These are phyloP conservation scores for Herpetotheres cachinnans DNA, from an alignment of 2,113 vertebrate species.

Conservation along the genomic window DNA sequence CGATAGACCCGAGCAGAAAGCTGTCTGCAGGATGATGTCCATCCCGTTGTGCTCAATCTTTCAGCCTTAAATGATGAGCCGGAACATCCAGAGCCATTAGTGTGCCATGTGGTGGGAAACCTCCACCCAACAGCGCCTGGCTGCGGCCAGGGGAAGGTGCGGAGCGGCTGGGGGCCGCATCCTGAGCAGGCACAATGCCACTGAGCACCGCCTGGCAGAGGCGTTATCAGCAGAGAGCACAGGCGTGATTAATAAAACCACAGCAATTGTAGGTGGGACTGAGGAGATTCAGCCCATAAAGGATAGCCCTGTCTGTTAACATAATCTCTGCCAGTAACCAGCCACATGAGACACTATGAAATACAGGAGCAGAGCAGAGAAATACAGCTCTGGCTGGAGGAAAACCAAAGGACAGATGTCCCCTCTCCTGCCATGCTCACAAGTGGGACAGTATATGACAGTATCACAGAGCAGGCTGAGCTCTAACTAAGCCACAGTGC, in stretches of 20 bases:
- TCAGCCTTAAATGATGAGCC: neutral
- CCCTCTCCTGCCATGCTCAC: neutral
- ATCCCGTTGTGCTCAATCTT: neutral
- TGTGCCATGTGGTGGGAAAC: neutral
- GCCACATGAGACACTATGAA: neutral
- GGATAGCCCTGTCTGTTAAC: neutral
- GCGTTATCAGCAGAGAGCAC: neutral
- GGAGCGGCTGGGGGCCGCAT: fast-evolving
- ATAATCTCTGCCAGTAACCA: neutral
- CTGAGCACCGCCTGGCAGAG: neutral
- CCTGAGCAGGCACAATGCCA: neutral
- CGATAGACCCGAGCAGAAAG: neutral
- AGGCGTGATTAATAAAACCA: neutral
- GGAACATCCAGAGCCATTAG: neutral
- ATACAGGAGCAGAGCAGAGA: neutral
- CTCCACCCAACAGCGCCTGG: neutral
- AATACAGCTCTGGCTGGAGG: neutral
- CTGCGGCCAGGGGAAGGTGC: neutral
- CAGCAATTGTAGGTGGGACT: neutral
- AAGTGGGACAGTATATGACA: neutral
- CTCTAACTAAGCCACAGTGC: neutral
- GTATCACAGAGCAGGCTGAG: neutral
- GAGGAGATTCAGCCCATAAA: neutral
- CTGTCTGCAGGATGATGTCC: neutral
- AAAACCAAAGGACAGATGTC: neutral